Evolutionary conservation across 2,888 invertebrate genomes (phyloP), one percentile per base, ranked within the genome.

Genomic region (Junonia oenone): DNA sequence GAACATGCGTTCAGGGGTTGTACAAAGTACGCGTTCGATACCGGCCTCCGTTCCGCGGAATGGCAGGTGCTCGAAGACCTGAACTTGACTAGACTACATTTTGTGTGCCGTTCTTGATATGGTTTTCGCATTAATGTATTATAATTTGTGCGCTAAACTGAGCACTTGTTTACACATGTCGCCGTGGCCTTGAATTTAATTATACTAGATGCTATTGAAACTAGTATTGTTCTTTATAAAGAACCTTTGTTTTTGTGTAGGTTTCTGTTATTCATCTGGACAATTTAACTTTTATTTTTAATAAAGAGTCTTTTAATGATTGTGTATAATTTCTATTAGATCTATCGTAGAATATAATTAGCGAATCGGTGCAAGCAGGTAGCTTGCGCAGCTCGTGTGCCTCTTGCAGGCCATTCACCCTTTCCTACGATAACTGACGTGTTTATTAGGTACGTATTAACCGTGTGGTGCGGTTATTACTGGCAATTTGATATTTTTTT

Each of bases 21-120:
- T 69, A n/a, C 19, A 13, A n/a, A n/a, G n/a, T n/a, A n/a, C n/a
- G n/a, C 22, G 43, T 13, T 6, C 22, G 43, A 14, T 43, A 26
- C 38, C 38, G 38, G 38, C 26, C 43, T n/a, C 22, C 43, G 22
- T 43, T 14, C 43, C n/a, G n/a, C 11, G 17, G 22, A n/a, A 17
- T 13, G 22, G 79, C 83, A 85, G 83, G 80, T 84, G 85, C 75
- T 76, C 63, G 69, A 71, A 70, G 72, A 74, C 75, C 75, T 73
- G 75, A 78, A 78, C 83, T 77, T 71, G 81, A 75, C 77, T 76
- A 75, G 76, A 75, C 81, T 76, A 76, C 81, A 82, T 83, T 83
- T 78, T 62, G 53, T 59, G 51, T 61, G 54, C 37, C 50, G 35
- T 61, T 59, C 63, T 63, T 60, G 64, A 53, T 57, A 56, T 61